phyloP scores from a whole-genome alignment of 1,140 invertebrate genomes.

The Aricia agestis region DNA sequence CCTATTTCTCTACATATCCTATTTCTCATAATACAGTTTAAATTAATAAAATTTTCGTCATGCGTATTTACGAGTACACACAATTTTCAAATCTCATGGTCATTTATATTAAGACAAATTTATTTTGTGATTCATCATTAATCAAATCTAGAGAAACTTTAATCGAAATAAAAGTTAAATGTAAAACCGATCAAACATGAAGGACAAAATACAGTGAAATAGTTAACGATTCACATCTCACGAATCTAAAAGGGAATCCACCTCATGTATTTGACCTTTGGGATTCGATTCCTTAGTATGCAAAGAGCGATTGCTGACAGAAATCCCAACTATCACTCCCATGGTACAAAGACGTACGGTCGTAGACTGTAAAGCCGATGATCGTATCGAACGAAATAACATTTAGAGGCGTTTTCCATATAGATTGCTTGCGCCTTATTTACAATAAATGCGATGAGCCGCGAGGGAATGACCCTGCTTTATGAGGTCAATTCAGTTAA shows the following conservation, averaged over 20 bases:
- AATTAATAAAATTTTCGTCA: too few relatives aligned
- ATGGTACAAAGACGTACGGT: slow-evolving; percentile 31
- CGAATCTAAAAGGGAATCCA: not conserved
- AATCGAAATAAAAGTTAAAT: not conserved
- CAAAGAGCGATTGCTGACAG: slow-evolving; percentile 35
- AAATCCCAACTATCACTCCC: slow-evolving; percentile 35
- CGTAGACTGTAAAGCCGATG: slow-evolving; percentile 32
- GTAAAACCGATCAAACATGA: not conserved
- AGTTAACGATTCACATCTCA: not conserved
- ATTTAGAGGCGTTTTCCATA: slow-evolving; percentile 62
- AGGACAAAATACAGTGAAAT: not conserved
- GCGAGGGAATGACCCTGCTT: slow-evolving; percentile 48
- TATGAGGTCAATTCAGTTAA: slow-evolving; percentile 47
- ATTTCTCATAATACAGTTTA: too few relatives aligned
- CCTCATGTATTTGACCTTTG: slow-evolving; percentile 24
- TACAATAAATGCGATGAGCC: slow-evolving; percentile 47
- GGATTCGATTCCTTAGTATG: slow-evolving; percentile 30
- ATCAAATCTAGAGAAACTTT: too few relatives aligned
- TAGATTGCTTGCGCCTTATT: slow-evolving; percentile 55
- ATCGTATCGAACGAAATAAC: slow-evolving; percentile 54
- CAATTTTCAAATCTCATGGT: too few relatives aligned
- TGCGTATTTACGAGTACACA: too few relatives aligned
- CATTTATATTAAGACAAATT: too few relatives aligned
- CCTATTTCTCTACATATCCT: too few relatives aligned
- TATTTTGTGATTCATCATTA: too few relatives aligned